Base-by-base conservation (phyloP, 2,797 vertebrate genomes). In the Psittacula derbiana region DNA sequence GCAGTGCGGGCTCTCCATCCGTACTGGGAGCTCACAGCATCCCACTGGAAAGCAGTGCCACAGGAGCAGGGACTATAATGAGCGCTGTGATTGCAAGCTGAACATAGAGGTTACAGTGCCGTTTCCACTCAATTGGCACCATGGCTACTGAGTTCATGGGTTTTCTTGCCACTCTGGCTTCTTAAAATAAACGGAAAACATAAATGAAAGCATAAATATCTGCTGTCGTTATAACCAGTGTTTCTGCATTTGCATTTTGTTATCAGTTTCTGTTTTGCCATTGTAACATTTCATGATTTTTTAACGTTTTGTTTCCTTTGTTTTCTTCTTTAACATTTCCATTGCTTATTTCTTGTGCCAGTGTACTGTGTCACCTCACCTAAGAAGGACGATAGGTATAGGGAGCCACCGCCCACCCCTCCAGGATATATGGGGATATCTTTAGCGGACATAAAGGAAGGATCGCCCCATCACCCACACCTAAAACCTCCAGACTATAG, bases 331-430 rank as follows among this genome's bases (percentile, higher is more conserved):
- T 97, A 97, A 98, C 98, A 96, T 98, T 96, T 98, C 92, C 96
- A 98, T 97, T 94, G 95, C 96, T 98, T 97, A 90, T 98, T 98
- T 97, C 98, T 97, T n/a, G 94, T 98, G 96, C 98, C 98, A 99
- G 99, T 99, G 98, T 99, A 99, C 98, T 99, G 99, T 99, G 98
- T 99, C 98, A 99, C 99, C 89, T 99, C 99, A 97, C 98, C 99
- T 97, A 97, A 98, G 98, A 99, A 99, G 98, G 99, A 99, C 88
- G 98, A 98, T 98, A 99, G 99, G 98, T 99, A 98, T 98, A 98
- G 98, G 97, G 99, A 99, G 96, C 99, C 99, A 92, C 99, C 99
- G 97, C 99, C 99, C 96, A 99, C 99, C 97, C 99, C 99, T 98
- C 99, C 99, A 94, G 99, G 99, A 97, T 99, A 99, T 97, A 98